A percentile compares a stretch with the other conserved stretches of the same genome.
phyloP scores from a whole-genome alignment of 2,113 vertebrate genomes.

The Grammomys surdaster region DNA sequence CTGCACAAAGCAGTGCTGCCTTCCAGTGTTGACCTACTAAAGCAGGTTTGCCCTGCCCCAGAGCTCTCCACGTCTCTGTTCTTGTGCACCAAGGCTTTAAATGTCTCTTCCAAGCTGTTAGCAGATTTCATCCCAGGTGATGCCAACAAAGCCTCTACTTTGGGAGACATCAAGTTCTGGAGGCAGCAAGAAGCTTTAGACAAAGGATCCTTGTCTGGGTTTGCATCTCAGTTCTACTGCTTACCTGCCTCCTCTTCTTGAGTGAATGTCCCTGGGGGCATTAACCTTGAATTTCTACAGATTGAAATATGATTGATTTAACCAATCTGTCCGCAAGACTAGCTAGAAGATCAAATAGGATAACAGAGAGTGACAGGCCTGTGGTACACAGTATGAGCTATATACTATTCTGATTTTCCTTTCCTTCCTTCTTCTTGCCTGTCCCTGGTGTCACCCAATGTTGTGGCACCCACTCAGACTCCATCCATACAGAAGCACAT shows the following conservation, averaged over 20 bases:
- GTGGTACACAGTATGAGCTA: neutral
- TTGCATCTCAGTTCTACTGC: neutral
- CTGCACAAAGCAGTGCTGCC: neutral
- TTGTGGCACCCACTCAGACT: neutral
- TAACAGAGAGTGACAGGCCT: neutral
- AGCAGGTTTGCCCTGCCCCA: neutral
- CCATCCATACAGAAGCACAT: neutral
- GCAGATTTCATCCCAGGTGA: neutral
- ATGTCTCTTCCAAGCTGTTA: neutral
- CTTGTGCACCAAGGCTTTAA: neutral
- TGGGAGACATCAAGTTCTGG: neutral
- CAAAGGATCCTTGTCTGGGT: neutral
- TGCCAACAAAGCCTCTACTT: neutral
- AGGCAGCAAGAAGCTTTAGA: neutral
- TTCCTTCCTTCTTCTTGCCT: neutral
- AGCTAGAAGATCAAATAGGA: neutral
- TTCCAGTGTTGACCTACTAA: neutral
- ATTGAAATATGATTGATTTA: neutral
- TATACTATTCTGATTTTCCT: neutral
- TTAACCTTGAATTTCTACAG: neutral
- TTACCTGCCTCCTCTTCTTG: neutral
- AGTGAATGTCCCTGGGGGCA: neutral
- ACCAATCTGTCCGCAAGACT: neutral
- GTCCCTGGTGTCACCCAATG: neutral
- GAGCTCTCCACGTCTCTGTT: constrained; percentile 15